Conservation (phyloP, 2,888 invertebrate species). For the Laothoe populi region DNA sequence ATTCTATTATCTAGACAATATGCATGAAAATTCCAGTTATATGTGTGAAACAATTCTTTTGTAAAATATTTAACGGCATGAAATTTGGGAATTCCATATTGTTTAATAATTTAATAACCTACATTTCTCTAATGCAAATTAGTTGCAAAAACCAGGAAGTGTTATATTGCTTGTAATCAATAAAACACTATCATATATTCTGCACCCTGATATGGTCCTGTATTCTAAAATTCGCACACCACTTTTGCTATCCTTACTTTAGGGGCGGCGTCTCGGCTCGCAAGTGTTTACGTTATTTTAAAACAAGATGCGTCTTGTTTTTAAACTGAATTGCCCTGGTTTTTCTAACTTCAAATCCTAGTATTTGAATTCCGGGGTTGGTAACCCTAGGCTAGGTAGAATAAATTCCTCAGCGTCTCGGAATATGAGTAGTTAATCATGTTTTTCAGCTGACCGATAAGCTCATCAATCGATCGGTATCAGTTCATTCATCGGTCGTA, state of each 20-base stretch:
- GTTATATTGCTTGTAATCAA: not conserved
- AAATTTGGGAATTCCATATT: not conserved
- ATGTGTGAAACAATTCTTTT: not conserved
- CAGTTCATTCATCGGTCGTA: constrained; percentile 35
- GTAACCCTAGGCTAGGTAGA: too few relatives aligned
- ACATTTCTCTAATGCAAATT: constrained; percentile 9
- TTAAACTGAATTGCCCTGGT: too few relatives aligned
- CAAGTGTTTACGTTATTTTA: too few relatives aligned
- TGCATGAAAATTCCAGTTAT: not conserved
- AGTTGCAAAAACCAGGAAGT: not conserved
- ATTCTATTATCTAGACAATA: not conserved
- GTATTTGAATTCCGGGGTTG: too few relatives aligned
- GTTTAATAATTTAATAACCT: not conserved
- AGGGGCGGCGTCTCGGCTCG: too few relatives aligned
- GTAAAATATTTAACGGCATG: not conserved
- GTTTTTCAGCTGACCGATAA: constrained; percentile 19
- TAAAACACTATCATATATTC: constrained; percentile 5
- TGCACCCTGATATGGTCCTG: too few relatives aligned
- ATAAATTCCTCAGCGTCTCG: not conserved
- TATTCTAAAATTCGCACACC: too few relatives aligned
- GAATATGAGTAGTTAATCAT: not conserved
- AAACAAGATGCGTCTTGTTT: too few relatives aligned
- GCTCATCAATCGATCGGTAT: constrained; percentile 30
- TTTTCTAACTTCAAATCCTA: too few relatives aligned
- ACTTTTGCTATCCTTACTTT: too few relatives aligned